Conservation (phyloP, 1,140 invertebrate species). For the Lysiphlebus fabarum region DNA sequence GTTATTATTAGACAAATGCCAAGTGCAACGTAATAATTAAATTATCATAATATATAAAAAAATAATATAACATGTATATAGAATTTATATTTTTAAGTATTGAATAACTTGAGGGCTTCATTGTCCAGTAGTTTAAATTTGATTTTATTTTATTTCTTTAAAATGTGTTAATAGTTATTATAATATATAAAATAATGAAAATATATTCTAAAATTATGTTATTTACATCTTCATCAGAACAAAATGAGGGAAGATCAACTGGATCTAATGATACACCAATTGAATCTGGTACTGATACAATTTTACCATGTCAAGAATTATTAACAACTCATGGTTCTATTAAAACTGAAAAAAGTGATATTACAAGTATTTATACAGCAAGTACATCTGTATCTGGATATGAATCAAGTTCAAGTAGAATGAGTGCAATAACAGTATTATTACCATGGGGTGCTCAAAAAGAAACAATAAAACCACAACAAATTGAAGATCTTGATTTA, state of each 20-base stretch:
- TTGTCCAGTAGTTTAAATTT: not conserved
- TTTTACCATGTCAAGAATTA: conserved; percentile 40
- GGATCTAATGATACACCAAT: conserved; percentile 41
- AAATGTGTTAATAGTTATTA: not conserved
- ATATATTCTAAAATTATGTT: conserved; percentile 7
- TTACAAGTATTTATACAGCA: conserved; percentile 48
- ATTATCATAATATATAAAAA: conserved; percentile 30
- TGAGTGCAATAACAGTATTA: conserved; percentile 55
- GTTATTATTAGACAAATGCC: conserved; percentile 26
- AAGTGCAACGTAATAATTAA: conserved; percentile 43
- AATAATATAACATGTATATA: too few relatives aligned
- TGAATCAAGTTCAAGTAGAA: conserved; percentile 50
- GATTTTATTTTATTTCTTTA: too few relatives aligned
- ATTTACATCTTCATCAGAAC: conserved; percentile 31
- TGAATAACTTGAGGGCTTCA: conserved; percentile 15
- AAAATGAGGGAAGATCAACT: conserved; percentile 37
- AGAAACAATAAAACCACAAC: conserved; percentile 63
- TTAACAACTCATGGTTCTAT: conserved; percentile 42
- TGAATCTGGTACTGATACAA: conserved; percentile 39
- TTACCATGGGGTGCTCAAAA: conserved; percentile 81
- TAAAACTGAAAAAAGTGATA: conserved; percentile 48
- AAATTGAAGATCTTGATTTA: conserved; percentile 63
- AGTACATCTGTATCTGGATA: conserved; percentile 51
- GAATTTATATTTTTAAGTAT: conserved; percentile 14
- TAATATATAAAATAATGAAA: conserved; percentile 1